Percentiles rank a stretch among this genome's conserved stretches.
These are phyloP conservation scores for Channa striata DNA, from an alignment of 2,797 vertebrate genomes.

Conservation along the genomic window DNA sequence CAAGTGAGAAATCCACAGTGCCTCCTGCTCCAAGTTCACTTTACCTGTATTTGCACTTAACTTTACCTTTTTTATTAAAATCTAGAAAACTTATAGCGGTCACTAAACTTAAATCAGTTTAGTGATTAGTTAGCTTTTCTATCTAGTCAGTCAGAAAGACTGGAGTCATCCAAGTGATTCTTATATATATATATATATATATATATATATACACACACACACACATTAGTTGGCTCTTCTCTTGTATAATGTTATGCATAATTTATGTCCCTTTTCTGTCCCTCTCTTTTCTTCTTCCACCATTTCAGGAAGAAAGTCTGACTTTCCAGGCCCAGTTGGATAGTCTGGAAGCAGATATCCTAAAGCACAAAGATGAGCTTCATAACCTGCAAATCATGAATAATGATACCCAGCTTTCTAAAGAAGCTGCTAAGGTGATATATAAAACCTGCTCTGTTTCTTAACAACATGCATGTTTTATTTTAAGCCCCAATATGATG, in stretches of 20 bases:
- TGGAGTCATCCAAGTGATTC: no score
- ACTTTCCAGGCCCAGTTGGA: conserved; percentile 85
- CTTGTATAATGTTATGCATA: no score
- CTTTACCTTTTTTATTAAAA: not conserved
- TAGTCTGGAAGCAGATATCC: conserved; percentile 84
- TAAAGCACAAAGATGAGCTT: conserved; percentile 81
- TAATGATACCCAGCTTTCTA: conserved; percentile 80
- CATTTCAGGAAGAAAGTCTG: conserved; percentile 87
- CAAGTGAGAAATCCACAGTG: not conserved
- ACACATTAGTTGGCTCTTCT: no score
- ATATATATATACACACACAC: no score
- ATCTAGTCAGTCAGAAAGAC: no score
- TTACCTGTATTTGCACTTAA: conserved; percentile 9
- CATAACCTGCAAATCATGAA: conserved; percentile 83
- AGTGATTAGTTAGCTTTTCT: no score
- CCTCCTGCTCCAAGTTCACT: conserved; percentile 8
- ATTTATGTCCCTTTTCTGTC: not conserved
- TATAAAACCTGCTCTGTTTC: not conserved
- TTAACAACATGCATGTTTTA: not conserved
- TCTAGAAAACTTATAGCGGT: not conserved
- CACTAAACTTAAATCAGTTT: no score
- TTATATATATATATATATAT: no score
- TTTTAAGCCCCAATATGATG: not conserved
- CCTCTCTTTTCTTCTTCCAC: not conserved
- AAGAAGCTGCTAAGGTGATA: conserved; percentile 85